Percentiles rank a stretch among this genome's conserved stretches.
These are phyloP conservation scores for Platanista minor DNA, from an alignment of 2,113 vertebrate species.

Conservation along the genomic window DNA sequence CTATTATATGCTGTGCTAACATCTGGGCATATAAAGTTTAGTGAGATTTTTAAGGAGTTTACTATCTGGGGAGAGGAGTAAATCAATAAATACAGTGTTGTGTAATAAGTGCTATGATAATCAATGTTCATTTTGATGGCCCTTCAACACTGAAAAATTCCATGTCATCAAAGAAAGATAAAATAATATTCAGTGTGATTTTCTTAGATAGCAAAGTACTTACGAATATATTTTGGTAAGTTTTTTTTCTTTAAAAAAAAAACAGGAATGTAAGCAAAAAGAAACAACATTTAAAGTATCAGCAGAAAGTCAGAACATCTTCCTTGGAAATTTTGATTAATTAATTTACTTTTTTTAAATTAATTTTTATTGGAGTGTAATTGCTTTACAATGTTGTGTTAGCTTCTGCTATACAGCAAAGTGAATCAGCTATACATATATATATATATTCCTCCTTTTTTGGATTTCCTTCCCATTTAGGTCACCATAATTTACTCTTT, in stretches of 20 bases:
- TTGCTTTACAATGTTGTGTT: too few species aligned
- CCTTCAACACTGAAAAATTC: background rate
- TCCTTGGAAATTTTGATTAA: background rate
- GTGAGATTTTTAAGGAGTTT: background rate
- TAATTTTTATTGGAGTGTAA: too few species aligned
- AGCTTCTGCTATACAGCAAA: too few species aligned
- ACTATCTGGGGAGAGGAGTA: background rate
- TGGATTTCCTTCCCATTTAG: too few species aligned
- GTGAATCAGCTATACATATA: too few species aligned
- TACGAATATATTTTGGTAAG: background rate
- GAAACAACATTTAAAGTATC: background rate
- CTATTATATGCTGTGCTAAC: background rate
- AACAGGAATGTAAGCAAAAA: background rate
- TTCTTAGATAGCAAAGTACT: background rate
- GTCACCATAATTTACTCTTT: background rate
- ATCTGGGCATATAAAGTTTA: background rate
- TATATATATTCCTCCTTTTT: too few species aligned
- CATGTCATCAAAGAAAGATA: background rate
- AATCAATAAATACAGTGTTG: background rate
- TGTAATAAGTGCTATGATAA: background rate
- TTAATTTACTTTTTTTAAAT: background rate
- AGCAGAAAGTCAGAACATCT: slow-evolving; percentile 1
- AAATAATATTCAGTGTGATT: slow-evolving; percentile 10
- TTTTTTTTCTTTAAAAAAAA: background rate
- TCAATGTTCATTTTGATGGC: background rate